Evolutionary conservation across 2,797 vertebrate genomes (phyloP).

Genomic region (Ctenochaetus hawaiiensis): DNA sequence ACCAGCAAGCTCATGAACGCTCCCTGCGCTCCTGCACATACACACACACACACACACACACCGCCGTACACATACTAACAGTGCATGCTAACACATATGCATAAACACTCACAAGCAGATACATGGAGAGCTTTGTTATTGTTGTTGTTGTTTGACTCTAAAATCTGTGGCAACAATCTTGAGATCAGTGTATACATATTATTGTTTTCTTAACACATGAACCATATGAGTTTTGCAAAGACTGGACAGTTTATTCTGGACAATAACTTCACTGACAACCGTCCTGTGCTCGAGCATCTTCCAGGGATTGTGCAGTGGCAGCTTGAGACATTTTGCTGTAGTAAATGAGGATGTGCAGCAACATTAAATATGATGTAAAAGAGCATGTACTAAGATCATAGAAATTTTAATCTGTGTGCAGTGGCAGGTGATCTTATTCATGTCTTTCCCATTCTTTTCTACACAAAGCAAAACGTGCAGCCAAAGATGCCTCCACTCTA

Average conservation of each 20-base stretch:
- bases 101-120: background rate
- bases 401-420: background rate
- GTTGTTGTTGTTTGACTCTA: slow-evolving; percentile 5
- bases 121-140: slow-evolving; percentile 10
- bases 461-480: background rate
- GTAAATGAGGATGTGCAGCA: no score
- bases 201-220: background rate
- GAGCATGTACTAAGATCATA: background rate
- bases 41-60: slow-evolving; percentile 5
- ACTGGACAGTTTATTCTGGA: no score
- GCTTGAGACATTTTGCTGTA: no score
- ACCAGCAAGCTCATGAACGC: slow-evolving; percentile 55
- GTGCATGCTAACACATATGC: background rate
- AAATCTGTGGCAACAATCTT: background rate
- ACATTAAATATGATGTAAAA: background rate
- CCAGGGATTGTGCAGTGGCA: no score
- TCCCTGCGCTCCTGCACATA: slow-evolving; percentile 38
- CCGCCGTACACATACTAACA: background rate
- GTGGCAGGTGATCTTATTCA: background rate
- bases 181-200: background rate
- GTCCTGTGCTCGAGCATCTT: no score
- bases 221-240: no score
- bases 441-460: background rate
- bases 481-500: background rate
- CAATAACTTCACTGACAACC: no score